Base-by-base conservation (phyloP, 2,113 vertebrate species). In the Desmodus rotundus region DNA sequence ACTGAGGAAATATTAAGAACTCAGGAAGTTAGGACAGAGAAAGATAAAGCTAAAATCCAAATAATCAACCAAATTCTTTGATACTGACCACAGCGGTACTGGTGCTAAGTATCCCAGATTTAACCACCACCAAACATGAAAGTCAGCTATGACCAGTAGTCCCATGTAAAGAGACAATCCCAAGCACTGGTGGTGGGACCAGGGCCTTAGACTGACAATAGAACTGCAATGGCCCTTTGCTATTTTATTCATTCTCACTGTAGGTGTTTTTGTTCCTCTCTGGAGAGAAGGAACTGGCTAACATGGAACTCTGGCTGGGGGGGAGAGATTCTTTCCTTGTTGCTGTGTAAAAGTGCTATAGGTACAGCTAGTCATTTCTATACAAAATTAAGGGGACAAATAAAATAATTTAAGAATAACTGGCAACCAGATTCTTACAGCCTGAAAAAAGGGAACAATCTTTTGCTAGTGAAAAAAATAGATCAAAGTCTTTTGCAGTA, bases 381-480 rank as follows among this genome's bases (percentile, higher is more conserved):
- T 68, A 56, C 89, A 91, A 58, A 65, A 87, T 86, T 72, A 52
- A 86, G 17, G 36, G 38, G 31, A 28, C 76, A 92, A 54, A 78
- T 78, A 80, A 87, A 80, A 86, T 78, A 93, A 92, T 84, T 89
- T 83, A 87, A 84, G 19, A 63, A 63, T 67, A 90, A 84, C 43
- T 85, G 89, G 70, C 36, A 56, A 70, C 47, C 33, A 76, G 43
- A 74, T 74, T 93, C 28, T 47, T 73, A 36, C 2, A 90, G 70
- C 26, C 70, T 91, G 12, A 41, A 73, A 78, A 72, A 65, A 67
- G 26, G 38, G 19, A 43, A 50, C 73, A 78, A 68, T 90, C 28
- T 74, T 74, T 74, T 67, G 76, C 47, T 80, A 83, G 78, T 73
- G 24, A 95, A 84, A 82, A 82, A 74, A 94, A 28, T 47, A 52